Conservation (phyloP, 2,113 vertebrate genomes). For the Oophaga pumilio region DNA sequence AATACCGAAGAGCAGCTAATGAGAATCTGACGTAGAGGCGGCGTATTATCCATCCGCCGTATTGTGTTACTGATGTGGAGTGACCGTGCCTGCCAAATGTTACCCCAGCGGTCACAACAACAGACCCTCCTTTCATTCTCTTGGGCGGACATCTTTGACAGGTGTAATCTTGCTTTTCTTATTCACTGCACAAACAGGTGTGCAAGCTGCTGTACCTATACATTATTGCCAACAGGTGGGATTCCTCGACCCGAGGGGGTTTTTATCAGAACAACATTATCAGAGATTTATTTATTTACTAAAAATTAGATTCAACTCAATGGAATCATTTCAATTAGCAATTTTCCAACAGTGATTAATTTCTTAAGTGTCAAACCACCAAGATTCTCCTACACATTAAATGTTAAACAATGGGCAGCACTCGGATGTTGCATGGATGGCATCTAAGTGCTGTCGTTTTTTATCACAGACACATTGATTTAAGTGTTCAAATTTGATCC, state of each 20-base stretch:
- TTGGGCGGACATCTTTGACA: neutral
- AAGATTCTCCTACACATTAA: no score
- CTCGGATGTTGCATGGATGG: no score
- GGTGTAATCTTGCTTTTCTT: neutral
- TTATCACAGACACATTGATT: no score
- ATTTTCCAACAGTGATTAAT: no score
- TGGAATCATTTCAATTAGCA: neutral
- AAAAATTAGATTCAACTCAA: neutral
- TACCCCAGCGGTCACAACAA: neutral
- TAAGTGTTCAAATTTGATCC: no score
- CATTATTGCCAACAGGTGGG: neutral
- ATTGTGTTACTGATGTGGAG: constrained; percentile 5
- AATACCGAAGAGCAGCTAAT: neutral
- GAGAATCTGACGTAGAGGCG: neutral
- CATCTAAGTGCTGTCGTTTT: no score
- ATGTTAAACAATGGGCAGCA: no score
- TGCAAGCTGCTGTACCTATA: neutral
- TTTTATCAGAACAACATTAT: neutral
- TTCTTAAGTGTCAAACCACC: no score
- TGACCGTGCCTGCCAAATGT: constrained; percentile 6
- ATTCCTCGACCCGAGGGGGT: neutral
- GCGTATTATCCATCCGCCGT: neutral
- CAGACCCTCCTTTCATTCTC: neutral
- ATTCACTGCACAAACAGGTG: neutral
- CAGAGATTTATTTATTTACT: neutral